Percentiles rank a stretch among this genome's conserved stretches.
Conservation (phyloP, 30 jellyfish, hydroid and myxozoan genomes). For the Pelagia noctiluca region DNA sequence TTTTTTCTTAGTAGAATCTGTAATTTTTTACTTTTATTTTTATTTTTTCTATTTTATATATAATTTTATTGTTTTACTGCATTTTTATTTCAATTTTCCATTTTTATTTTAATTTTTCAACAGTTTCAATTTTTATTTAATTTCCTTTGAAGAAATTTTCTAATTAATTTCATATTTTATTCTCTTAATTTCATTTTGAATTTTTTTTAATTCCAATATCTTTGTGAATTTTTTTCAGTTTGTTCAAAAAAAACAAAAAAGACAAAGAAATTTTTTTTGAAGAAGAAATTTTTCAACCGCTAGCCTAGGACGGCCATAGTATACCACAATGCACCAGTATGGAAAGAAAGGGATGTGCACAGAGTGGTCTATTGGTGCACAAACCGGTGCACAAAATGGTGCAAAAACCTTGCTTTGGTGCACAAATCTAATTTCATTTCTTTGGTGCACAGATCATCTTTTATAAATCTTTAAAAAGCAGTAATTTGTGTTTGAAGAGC, state of each 20-base stretch:
- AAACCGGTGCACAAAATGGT: no score
- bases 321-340: slow-evolving; percentile 33
- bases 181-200: background rate
- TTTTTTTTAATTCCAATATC: background rate
- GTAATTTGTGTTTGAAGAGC: no score
- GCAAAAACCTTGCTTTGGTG: no score
- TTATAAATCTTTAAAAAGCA: no score
- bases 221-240: slow-evolving; percentile 3
- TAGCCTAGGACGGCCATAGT: slow-evolving; percentile 43
- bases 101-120: background rate
- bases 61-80: slow-evolving; percentile 8
- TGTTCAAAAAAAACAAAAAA: background rate
- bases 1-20: background rate
- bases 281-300: slow-evolving; percentile 12
- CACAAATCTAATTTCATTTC: no score
- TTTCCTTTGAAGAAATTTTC: background rate
- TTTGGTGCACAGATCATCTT: no score
- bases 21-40: background rate
- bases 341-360: no score
- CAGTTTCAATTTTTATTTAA: background rate
- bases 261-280: background rate
- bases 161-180: background rate
- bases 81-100: background rate
- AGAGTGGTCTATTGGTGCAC: no score
- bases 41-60: background rate